These are phyloP conservation scores for Natator depressus DNA, from an alignment of 2,113 vertebrate species.

Conservation along the genomic window DNA sequence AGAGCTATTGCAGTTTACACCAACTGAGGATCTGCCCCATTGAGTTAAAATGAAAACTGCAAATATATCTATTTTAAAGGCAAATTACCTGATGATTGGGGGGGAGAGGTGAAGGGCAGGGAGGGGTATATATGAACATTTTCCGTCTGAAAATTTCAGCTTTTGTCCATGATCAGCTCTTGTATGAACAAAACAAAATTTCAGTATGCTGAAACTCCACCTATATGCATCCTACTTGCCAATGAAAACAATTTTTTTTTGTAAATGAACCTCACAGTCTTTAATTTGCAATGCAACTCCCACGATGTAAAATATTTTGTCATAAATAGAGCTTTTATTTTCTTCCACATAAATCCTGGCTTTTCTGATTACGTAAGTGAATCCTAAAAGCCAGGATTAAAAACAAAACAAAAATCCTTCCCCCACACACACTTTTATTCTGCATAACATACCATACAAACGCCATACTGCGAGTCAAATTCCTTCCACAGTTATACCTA, in stretches of 20 bases:
- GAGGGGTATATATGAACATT: background rate
- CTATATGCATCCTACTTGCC: background rate
- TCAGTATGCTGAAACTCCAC: background rate
- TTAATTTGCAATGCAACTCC: background rate
- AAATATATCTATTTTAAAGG: background rate
- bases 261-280: background rate
- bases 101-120: background rate
- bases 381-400: background rate
- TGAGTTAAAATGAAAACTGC: background rate
- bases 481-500: background rate
- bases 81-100: background rate
- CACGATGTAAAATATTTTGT: background rate
- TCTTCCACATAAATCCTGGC: constrained; percentile 18
- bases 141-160: background rate
- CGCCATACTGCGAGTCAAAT: background rate
- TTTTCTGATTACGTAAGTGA: background rate
- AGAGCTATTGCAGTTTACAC: background rate
- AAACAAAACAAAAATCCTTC: background rate
- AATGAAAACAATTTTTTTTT: constrained; percentile 3
- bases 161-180: background rate
- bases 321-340: constrained; percentile 20
- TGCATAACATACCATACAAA: background rate
- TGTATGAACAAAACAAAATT: background rate
- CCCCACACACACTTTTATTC: background rate
- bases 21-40: background rate